A percentile compares a stretch with the other conserved stretches of the same genome.
Conservation (phyloP, 2,888 invertebrate genomes). For the Torymus tubicola region DNA sequence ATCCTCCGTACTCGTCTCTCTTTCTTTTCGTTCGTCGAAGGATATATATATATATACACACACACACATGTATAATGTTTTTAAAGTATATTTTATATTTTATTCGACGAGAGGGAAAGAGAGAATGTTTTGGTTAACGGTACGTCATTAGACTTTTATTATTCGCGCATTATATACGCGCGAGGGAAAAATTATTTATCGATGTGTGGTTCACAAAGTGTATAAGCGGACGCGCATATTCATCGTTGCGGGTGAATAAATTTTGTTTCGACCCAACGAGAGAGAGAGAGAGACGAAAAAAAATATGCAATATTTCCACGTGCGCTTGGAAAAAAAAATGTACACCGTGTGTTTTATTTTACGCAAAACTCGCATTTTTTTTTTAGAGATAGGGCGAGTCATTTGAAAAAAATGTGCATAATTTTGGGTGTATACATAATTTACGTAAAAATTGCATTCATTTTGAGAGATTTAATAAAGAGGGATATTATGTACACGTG, state of each 20-base stretch:
- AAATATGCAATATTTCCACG: conserved; percentile 33
- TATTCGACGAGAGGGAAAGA: too few relatives aligned
- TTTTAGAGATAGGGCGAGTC: too few relatives aligned
- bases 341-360: background rate
- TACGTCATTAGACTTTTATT: conserved; percentile 13
- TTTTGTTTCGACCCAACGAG: background rate
- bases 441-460: conserved; percentile 11
- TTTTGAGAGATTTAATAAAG: conserved; percentile 1
- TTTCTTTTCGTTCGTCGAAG: too few relatives aligned
- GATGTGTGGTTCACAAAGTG: background rate
- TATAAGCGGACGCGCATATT: conserved; percentile 24
- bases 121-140: too few relatives aligned
- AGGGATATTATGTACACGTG: conserved; percentile 3
- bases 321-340: conserved; percentile 7
- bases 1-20: too few relatives aligned
- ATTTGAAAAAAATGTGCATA: background rate
- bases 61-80: too few relatives aligned
- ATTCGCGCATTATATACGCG: conserved; percentile 1
- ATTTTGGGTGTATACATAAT: background rate
- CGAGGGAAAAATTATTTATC: conserved; percentile 20
- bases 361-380: too few relatives aligned
- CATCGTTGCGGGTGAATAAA: conserved; percentile 24
- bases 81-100: too few relatives aligned
- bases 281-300: background rate
- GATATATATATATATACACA: too few relatives aligned